Base-by-base conservation (phyloP, 2,888 invertebrate genomes). In the Hecatera dysodea region DNA sequence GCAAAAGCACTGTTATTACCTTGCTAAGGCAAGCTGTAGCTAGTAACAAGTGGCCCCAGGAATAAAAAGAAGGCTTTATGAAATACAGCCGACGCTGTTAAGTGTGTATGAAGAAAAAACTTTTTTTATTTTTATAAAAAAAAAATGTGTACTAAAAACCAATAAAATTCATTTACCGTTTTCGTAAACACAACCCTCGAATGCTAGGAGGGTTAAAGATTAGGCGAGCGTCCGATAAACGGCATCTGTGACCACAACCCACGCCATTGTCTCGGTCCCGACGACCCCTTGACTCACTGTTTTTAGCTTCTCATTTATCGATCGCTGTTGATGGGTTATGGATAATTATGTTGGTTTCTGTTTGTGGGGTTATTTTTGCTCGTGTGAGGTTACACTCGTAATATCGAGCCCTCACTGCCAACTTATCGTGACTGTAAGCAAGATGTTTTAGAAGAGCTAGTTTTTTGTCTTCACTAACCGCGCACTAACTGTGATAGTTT, bases 211-310 rank as follows among this genome's bases (percentile, higher is more conserved):
- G 88, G 89, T 87, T 90, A 86, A 86, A 88, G 89, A 88, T 93
- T 92, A 91, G 90, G 88, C 82, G 87, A 87, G 87, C 85, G 84
- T 85, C 87, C 93, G 90, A 94, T 94, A 94, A 94, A 93, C 93
- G 93, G 93, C 95, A 95, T 95, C 95, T 95, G 94, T 89, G 94
- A 90, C 92, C 92, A 85, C 90, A 89, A 88, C 88, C 91, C 89
- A 82, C 79, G 79, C 84, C 80, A 89, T 90, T 92, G 91, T 90
- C 86, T 88, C 87, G 86, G 87, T 85, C 88, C 82, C 79, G 64
- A 33, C 84, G 87, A 89, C 91, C 91, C 90, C 84, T 83, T 86
- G 83, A 86, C 80, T 82, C 83, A 83, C 86, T 83, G 88, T 88
- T 88, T n/a, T 88, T 85, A 86, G 85, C 83, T 80, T 87, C 82